Conservation (phyloP, 2,113 vertebrate species). For the Myotis yumanensis region DNA sequence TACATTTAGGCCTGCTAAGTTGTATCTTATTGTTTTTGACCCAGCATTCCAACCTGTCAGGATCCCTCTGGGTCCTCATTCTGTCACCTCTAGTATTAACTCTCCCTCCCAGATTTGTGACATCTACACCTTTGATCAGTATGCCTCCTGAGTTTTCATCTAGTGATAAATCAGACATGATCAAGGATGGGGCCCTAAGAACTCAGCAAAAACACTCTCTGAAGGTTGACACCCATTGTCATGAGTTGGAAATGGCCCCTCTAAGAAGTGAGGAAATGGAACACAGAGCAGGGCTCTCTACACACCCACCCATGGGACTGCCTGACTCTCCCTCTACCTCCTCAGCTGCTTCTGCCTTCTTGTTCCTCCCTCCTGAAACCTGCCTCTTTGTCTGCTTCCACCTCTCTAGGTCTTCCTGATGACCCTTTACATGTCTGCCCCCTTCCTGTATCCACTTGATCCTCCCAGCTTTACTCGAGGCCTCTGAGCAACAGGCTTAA, state of each 20-base stretch:
- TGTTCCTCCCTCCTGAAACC: background rate
- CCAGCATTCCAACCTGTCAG: conserved; percentile 72
- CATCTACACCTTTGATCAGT: conserved; percentile 53
- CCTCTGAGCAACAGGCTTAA: background rate
- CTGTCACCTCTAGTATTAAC: conserved; percentile 67
- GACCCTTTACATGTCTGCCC: background rate
- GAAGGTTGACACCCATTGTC: background rate
- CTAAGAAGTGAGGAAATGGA: background rate
- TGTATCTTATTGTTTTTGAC: conserved; percentile 60
- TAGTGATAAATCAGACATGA: conserved; percentile 56
- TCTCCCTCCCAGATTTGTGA: conserved; percentile 47
- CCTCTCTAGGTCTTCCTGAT: background rate
- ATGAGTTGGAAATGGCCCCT: background rate
- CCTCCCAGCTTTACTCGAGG: background rate
- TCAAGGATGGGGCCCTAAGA: conserved; percentile 10
- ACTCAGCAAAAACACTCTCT: background rate
- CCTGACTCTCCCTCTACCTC: background rate
- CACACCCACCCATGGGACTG: background rate
- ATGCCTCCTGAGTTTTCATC: conserved; percentile 46
- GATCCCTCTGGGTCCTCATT: conserved; percentile 37
- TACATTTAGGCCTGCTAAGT: background rate
- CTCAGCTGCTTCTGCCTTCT: background rate
- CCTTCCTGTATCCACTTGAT: background rate
- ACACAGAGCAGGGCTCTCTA: background rate
- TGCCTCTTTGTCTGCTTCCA: background rate